Conservation (phyloP, 2,888 invertebrate species). For the Sarcophaga carnaria region DNA sequence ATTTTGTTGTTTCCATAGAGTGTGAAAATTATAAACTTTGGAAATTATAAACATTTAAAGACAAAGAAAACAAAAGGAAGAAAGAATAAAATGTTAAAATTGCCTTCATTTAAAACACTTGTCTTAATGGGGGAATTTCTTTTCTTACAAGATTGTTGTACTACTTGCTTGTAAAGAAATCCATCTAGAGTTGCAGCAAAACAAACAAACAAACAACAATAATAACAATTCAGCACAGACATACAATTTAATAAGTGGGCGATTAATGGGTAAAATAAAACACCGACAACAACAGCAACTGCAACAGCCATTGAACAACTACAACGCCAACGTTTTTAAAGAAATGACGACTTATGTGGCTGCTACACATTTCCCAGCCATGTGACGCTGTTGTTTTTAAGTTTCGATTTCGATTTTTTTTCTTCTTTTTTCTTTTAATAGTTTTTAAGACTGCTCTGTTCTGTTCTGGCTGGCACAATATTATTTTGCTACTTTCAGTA, state of each 20-base stretch:
- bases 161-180: not conserved
- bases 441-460: not conserved
- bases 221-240: slow-evolving; percentile 32
- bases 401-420: slow-evolving; percentile 33
- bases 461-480: too few relatives aligned
- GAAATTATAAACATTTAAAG: not conserved
- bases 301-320: not conserved
- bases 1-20: too few relatives aligned
- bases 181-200: not conserved
- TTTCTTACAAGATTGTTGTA: slow-evolving; percentile 9
- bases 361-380: slow-evolving; percentile 25
- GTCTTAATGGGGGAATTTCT: slow-evolving; percentile 36
- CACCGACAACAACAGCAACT: slow-evolving; percentile 8
- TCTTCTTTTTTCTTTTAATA: slow-evolving; percentile 11
- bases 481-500: too few relatives aligned
- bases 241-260: slow-evolving; percentile 54
- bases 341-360: not conserved
- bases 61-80: not conserved
- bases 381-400: slow-evolving; percentile 4
- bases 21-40: too few relatives aligned
- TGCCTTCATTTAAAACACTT: not conserved
- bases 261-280: slow-evolving; percentile 37
- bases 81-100: not conserved
- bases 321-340: not conserved
- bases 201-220: not conserved